Evolutionary conservation across 1,140 invertebrate species (phyloP), one percentile per base, ranked within the genome.

Genomic region (Aphelinus certus): DNA sequence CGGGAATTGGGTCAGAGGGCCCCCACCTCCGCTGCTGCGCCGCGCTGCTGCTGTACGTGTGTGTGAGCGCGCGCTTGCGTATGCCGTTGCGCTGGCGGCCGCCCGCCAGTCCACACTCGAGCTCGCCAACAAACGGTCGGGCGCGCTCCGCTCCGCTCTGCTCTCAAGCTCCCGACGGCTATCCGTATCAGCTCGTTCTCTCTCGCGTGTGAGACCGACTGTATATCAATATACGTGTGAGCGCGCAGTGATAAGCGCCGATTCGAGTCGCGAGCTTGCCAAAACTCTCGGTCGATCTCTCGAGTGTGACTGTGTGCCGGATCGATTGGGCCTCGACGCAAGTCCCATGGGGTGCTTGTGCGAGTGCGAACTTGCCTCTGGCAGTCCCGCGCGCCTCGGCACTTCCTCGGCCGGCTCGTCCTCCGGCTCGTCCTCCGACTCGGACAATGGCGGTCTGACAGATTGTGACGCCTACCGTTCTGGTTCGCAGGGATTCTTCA

Each of bases 401-500:
- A 55, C 49, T 9, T 61, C 42, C 3, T 58, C 49, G 49, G 60
- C 60, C n/a, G 68, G 75, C 47, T 65, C 74, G 10, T 43, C 42
- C 62, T 57, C 57, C 61, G 60, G 56, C 45, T 56, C 56, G 46
- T 63, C 60, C 2, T 76, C 75, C 3, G 70, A 67, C 56, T 57
- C 61, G 45, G 67, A 58, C 71, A 86, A 84, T 77, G 83, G 85
- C 63, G 81, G 84, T 61, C 75, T 79, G 81, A 83, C 86, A 66
- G 86, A 83, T 88, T 86, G 88, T 85, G 87, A 87, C 53, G 85
- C 84, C 79, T 85, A 87, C 81, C 83, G 83, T 73, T 10, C 58
- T 68, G n/a, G 10, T 71, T 90, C 89, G 67, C 90, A 95, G 94
- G 94, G 94, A 69, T 95, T 95, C 88, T 95, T 95, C 89, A 90